These are phyloP conservation scores for Drosophila pandora DNA, from an alignment of 1,140 invertebrate species.

Conservation along the genomic window DNA sequence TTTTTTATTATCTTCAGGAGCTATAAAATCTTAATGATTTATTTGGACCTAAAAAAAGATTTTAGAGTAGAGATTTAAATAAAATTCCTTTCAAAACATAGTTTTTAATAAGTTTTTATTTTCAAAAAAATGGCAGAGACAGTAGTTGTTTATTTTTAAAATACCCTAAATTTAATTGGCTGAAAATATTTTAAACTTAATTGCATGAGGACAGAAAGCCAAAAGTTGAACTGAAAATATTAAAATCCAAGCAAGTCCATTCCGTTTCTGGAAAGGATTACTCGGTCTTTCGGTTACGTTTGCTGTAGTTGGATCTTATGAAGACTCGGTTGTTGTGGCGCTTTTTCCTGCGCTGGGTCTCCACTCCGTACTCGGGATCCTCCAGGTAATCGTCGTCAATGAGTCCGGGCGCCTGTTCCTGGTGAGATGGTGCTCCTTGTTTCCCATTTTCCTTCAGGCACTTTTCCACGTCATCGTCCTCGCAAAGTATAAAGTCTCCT, in stretches of 20 bases:
- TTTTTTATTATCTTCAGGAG: no score
- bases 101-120: background rate
- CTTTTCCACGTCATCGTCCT: constrained; percentile 39
- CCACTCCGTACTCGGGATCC: constrained; percentile 30
- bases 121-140: background rate
- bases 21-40: no score
- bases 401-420: constrained; percentile 12
- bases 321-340: constrained; percentile 26
- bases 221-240: constrained; percentile 9
- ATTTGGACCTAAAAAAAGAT: no score
- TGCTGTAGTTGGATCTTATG: constrained; percentile 59
- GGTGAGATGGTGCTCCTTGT: constrained; percentile 11
- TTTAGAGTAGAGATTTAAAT: no score
- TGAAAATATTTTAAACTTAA: no score
- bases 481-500: background rate
- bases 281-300: constrained; percentile 9
- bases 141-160: background rate
- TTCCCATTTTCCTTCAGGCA: constrained; percentile 28
- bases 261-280: background rate
- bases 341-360: constrained; percentile 39
- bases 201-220: background rate
- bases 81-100: background rate
- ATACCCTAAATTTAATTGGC: background rate
- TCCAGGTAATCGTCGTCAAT: background rate
- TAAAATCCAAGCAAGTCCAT: constrained; percentile 3